Conservation (phyloP, 1,140 invertebrate genomes). For the Lysiphlebus fabarum region DNA sequence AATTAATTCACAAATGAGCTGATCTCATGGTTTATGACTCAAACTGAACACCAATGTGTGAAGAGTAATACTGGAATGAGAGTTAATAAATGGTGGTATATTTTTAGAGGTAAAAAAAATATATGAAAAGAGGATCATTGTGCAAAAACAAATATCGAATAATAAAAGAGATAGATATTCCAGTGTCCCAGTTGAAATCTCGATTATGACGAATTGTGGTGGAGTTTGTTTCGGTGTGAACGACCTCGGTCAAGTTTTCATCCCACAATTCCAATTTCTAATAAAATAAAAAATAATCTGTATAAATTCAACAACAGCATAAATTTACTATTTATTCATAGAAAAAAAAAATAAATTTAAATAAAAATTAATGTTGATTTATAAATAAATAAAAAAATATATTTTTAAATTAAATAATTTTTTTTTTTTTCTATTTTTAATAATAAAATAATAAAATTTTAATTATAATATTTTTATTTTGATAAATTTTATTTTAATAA, state of each 20-base stretch:
- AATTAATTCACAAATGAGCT: slow-evolving; percentile 20
- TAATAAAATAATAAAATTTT: no score
- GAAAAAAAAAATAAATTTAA: no score
- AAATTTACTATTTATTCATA: no score
- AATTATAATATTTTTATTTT: no score
- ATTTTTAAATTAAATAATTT: no score
- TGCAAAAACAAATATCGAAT: slow-evolving; percentile 2
- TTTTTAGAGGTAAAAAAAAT: not conserved
- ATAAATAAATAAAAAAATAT: no score
- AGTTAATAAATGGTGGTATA: not conserved
- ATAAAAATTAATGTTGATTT: no score
- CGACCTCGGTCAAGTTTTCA: slow-evolving; percentile 4
- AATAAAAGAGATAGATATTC: slow-evolving; percentile 4
- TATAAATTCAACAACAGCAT: no score
- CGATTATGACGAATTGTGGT: slow-evolving; percentile 17
- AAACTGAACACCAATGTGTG: not conserved
- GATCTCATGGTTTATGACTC: slow-evolving; percentile 21
- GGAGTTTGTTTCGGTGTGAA: not conserved
- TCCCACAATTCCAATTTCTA: no score
- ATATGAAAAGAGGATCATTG: not conserved
- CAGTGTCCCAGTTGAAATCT: slow-evolving; percentile 8
- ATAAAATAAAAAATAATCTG: no score
- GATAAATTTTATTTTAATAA: no score
- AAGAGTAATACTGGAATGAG: not conserved
- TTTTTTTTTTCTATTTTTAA: no score